A percentile compares a stretch with the other conserved stretches of the same genome.
phyloP scores from a whole-genome alignment of 1,140 invertebrate species.

The Panulirus ornatus region DNA sequence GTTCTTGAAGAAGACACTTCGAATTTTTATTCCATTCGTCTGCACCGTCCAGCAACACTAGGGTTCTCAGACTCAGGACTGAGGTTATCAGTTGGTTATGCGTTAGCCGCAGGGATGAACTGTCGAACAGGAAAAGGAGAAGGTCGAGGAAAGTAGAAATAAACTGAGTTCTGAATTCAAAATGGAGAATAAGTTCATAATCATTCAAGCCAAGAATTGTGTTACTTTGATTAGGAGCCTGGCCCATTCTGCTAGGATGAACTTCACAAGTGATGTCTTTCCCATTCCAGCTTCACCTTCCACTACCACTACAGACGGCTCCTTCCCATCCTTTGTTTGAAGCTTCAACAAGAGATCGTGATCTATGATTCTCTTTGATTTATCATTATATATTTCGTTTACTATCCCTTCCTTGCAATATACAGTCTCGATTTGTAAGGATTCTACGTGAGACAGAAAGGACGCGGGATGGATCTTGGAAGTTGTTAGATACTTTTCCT shows the following conservation, averaged over 20 bases:
- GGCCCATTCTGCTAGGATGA: conserved; percentile 5
- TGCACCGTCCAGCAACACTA: neutral
- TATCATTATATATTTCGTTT: neutral
- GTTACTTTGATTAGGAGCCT: neutral
- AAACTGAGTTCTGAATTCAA: neutral
- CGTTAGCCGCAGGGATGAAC: neutral
- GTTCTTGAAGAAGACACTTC: neutral
- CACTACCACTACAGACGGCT: neutral
- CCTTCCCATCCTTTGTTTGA: neutral
- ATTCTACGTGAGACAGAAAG: neutral
- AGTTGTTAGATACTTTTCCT: neutral
- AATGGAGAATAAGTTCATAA: neutral
- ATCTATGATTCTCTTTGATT: neutral
- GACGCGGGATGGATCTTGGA: neutral
- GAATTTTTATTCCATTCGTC: neutral
- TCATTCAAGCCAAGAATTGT: neutral
- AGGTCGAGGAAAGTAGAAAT: neutral
- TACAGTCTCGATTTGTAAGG: neutral
- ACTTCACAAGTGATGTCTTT: neutral
- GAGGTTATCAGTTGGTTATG: neutral
- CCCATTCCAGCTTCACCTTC: neutral
- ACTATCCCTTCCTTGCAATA: neutral
- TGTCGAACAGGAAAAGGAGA: neutral
- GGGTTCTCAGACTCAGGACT: neutral
- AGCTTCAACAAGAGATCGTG: neutral